A percentile compares a stretch with the other conserved stretches of the same genome.
Conservation (phyloP, 2,888 invertebrate genomes). For the Lepidocyrtoides sp. region DNA sequence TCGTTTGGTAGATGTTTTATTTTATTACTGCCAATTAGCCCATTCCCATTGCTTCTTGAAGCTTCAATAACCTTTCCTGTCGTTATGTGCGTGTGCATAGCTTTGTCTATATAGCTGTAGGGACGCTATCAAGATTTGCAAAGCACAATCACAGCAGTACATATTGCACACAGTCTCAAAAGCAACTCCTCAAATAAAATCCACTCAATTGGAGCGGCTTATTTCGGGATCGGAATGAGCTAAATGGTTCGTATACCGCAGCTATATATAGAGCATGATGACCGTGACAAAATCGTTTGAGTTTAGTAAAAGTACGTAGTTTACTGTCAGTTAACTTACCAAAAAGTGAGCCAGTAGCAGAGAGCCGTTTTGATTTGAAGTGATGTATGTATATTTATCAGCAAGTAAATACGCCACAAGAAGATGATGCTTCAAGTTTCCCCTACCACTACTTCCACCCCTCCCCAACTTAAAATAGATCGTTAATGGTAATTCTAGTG, state of each 20-base stretch:
- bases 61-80: background rate
- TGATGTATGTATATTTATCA: slow-evolving; percentile 29
- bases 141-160: background rate
- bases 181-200: no score
- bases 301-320: background rate
- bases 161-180: background rate
- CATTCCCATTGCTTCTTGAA: background rate
- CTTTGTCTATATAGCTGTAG: no score
- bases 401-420: background rate
- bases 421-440: background rate
- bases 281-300: slow-evolving; percentile 12
- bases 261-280: background rate
- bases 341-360: slow-evolving; percentile 2
- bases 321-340: slow-evolving; percentile 26
- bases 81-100: background rate
- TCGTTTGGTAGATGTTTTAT: slow-evolving; percentile 38
- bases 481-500: background rate
- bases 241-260: background rate
- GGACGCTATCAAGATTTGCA: background rate
- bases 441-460: background rate
- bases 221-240: background rate
- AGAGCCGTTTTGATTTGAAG: background rate
- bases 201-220: background rate
- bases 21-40: slow-evolving; percentile 10
- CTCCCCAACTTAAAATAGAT: background rate